Base-by-base conservation (phyloP, 1,140 invertebrate species). In the Drosophila pallidifrons region DNA sequence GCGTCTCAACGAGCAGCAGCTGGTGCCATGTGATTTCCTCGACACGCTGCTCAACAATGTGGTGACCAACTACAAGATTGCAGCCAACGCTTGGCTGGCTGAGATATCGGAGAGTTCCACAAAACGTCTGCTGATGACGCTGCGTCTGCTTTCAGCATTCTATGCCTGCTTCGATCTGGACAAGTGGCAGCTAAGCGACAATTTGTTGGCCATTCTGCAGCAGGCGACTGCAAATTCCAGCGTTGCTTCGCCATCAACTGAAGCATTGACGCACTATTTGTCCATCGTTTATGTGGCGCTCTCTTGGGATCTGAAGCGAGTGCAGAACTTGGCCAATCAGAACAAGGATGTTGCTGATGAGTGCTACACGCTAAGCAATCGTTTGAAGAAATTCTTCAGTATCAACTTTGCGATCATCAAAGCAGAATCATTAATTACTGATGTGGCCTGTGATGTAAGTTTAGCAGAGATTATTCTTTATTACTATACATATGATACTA, bases 91-190 rank as follows among this genome's bases (percentile, higher is more conserved):
- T 4, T 80, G 65, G 70, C 4, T 32, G 38, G 7, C 35, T 38
- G 3, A 38, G 4, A 25, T 1, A 25, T 7, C 2, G 16, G 35
- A n/a, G 7, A 5, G 3, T 1, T 5, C 49, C 5, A 43, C 11
- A 0, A n/a, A 20, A 1, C 60, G 64, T 0, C 20, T 80, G n/a
- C 10, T 78, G 13, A 3, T 7, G 1, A 45, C 58, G 1, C 25
- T 87, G 20, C 61, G 66, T 16, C 16, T 82, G 4, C 1, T 87
- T 0, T 38, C 63, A 0, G 49, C 63, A 35, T 47, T 87, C 0
- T 67, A 63, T 7, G 59, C 77, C 1, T 52, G 47, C 43, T 88
- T 87, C 20, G 57, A 87, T 35, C 60, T 87, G 0, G 30, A 51
- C 3, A 5, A 20, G 0, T 77, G 43, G 30, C 10, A 72, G 10